Conservation (phyloP, 2,113 vertebrate species). For the human (Homo sapiens) region DNA sequence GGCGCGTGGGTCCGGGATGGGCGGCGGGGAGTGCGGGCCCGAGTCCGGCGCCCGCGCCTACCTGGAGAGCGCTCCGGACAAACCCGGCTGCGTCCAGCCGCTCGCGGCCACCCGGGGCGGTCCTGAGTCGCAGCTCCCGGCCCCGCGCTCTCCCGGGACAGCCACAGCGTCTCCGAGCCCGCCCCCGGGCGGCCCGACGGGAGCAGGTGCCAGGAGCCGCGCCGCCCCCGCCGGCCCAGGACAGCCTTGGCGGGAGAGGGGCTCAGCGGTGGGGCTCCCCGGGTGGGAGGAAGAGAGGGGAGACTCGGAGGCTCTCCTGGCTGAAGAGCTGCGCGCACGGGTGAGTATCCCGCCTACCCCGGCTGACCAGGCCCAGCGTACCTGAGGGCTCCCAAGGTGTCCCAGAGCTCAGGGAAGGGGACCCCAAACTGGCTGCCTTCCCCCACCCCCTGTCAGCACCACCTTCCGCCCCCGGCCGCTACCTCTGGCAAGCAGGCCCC, state of each 20-base stretch:
- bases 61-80: not conserved
- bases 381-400: not conserved
- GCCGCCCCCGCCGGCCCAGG: not conserved
- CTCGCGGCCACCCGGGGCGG: conserved; percentile 57
- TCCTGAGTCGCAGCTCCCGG: not conserved
- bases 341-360: not conserved
- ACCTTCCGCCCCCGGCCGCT: not conserved
- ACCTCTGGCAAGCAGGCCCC: not conserved
- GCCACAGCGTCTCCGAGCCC: not conserved
- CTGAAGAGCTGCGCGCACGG: not conserved
- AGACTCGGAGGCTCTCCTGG: not conserved
- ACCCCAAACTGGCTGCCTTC: not conserved
- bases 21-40: not conserved
- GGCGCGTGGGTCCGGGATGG: not conserved
- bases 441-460: too few species aligned
- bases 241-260: not conserved
- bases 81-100: not conserved
- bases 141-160: not conserved
- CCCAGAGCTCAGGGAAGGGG: not conserved
- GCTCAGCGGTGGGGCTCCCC: not conserved
- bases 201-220: conserved; percentile 62
- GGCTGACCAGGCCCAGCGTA: not conserved
- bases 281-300: not conserved
- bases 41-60: not conserved
- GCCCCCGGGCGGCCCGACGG: conserved; percentile 66